phyloP scores from a whole-genome alignment of 92 coral and sea anemone genomes.

The Metridium senile region DNA sequence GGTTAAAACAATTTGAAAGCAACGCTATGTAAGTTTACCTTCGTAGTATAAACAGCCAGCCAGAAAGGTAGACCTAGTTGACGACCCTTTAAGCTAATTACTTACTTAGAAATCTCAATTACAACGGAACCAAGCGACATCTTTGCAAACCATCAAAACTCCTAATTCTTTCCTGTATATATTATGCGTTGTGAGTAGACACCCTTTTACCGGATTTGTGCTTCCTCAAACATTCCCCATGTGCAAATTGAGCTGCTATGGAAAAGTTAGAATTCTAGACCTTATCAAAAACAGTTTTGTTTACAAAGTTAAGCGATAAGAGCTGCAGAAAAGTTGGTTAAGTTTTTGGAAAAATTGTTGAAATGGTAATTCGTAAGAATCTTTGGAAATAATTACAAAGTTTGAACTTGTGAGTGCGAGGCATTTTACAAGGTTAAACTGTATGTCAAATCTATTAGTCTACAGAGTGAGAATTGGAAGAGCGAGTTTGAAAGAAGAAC shows the following conservation, averaged over 20 bases:
- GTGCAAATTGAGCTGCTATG: too few relatives aligned
- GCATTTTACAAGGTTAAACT: constrained; percentile 1
- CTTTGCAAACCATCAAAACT: constrained; percentile 3
- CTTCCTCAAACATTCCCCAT: background rate
- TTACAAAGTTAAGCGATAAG: constrained; percentile 15
- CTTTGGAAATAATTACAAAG: background rate
- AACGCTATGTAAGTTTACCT: constrained; percentile 9
- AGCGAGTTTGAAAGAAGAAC: too few relatives aligned
- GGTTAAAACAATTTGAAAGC: constrained; percentile 35
- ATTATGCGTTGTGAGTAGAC: constrained; percentile 12
- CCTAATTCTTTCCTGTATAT: constrained; percentile 30
- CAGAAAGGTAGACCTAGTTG: constrained; percentile 8
- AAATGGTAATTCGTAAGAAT: too few relatives aligned
- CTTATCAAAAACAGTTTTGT: too few relatives aligned
- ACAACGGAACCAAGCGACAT: constrained; percentile 14
- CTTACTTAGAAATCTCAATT: constrained; percentile 14
- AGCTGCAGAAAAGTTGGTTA: constrained; percentile 1
- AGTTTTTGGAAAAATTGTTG: background rate
- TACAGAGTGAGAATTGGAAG: too few relatives aligned
- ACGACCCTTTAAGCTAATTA: constrained; percentile 38
- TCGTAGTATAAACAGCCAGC: constrained; percentile 42
- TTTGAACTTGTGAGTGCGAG: background rate
- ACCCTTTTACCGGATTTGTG: constrained; percentile 9
- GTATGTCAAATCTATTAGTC: background rate
- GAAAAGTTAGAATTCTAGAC: too few relatives aligned